These are phyloP conservation scores for Cartodere bifasciata DNA, from an alignment of 2,888 invertebrate genomes.

Conservation along the genomic window DNA sequence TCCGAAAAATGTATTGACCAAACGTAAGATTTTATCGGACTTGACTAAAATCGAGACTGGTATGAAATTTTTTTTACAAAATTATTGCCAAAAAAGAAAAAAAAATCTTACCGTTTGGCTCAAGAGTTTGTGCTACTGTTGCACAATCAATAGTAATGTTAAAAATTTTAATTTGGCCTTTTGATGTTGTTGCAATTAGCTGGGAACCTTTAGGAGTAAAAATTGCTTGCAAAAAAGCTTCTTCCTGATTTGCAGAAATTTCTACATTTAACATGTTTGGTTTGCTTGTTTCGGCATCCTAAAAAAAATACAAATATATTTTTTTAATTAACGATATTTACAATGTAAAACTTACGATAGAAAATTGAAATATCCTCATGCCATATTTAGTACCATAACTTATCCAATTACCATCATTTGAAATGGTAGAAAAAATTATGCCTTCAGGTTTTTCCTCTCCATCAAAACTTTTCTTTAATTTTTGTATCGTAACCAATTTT, in stretches of 20 bases:
- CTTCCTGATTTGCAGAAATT: constrained; percentile 19
- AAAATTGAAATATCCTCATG: constrained; percentile 54
- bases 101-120: constrained; percentile 26
- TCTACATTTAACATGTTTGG: constrained; percentile 29
- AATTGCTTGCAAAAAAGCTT: constrained; percentile 25
- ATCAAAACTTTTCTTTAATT: constrained; percentile 31
- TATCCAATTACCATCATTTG: constrained; percentile 57
- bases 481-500: constrained; percentile 55
- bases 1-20: no score
- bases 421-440: constrained; percentile 59
- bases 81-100: constrained; percentile 3
- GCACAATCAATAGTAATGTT: constrained; percentile 27
- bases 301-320: constrained; percentile 11
- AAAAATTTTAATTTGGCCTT: constrained; percentile 34
- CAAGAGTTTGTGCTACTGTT: constrained; percentile 31
- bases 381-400: constrained; percentile 59
- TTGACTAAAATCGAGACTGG: not conserved
- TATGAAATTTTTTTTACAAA: constrained; percentile 6
- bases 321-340: not conserved
- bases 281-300: constrained; percentile 18
- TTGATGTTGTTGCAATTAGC: constrained; percentile 33
- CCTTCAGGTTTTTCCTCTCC: constrained; percentile 41
- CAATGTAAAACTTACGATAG: constrained; percentile 34
- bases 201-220: constrained; percentile 35
- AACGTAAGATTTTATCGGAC: no score